phyloP scores from a whole-genome alignment of 2,797 vertebrate species.

The Dallia pectoralis region DNA sequence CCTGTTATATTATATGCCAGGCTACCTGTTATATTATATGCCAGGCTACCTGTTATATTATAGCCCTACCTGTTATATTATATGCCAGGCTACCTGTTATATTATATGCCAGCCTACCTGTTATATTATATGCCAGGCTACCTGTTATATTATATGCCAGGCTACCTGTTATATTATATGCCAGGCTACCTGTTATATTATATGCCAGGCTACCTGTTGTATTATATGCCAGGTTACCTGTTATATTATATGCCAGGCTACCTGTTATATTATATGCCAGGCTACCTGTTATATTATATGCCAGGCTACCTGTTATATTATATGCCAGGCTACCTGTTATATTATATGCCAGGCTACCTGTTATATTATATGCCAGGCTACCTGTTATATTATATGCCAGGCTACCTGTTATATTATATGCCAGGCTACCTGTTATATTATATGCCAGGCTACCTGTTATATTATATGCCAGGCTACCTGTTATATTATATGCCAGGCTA shows the following conservation, averaged over 20 bases:
- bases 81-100: background rate
- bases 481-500: background rate
- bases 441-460: background rate
- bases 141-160: background rate
- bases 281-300: background rate
- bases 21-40: background rate
- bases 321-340: background rate
- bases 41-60: too few species aligned
- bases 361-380: background rate
- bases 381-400: background rate
- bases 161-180: background rate
- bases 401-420: background rate
- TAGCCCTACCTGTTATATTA: background rate
- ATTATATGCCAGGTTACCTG: too few species aligned
- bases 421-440: background rate
- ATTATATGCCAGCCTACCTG: constrained; percentile 1
- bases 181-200: background rate
- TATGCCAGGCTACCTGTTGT: too few species aligned
- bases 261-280: background rate
- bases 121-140: background rate
- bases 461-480: constrained; percentile 1
- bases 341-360: constrained; percentile 1
- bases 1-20: background rate
- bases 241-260: background rate
- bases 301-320: background rate